Evolutionary conservation across 2,888 invertebrate species (phyloP).

Genomic region (Apoderus coryli): DNA sequence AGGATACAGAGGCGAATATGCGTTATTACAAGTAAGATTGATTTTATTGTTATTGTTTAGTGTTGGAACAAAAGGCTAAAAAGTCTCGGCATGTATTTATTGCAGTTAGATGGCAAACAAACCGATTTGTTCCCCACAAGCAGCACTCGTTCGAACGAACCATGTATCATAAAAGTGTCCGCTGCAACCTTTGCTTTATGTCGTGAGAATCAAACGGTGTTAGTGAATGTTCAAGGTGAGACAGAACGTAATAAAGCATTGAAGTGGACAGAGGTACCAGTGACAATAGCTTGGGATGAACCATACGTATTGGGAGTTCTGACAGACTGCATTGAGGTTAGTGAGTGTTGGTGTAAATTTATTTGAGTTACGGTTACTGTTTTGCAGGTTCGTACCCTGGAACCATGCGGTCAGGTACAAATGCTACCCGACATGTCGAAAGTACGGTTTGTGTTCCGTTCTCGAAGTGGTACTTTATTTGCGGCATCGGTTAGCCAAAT

Average conservation of each 20-base stretch:
- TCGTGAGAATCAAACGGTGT: conserved; percentile 74
- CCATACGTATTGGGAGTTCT: conserved; percentile 83
- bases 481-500: conserved; percentile 78
- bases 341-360: too few relatives aligned
- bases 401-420: conserved; percentile 69
- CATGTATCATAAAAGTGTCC: conserved; percentile 64
- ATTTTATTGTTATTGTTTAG: not conserved
- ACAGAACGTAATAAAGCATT: conserved; percentile 56
- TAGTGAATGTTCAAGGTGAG: conserved; percentile 62
- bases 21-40: conserved; percentile 20
- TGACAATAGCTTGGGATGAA: conserved; percentile 74
- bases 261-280: conserved; percentile 67
- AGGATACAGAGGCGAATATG: conserved; percentile 59
- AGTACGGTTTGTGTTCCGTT: conserved; percentile 56
- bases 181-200: conserved; percentile 68
- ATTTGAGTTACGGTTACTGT: conserved; percentile 5
- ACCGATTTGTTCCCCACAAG: conserved; percentile 79
- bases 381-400: conserved; percentile 59
- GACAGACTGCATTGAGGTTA: conserved; percentile 59
- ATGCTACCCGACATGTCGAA: conserved; percentile 60
- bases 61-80: not conserved
- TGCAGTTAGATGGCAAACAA: conserved; percentile 41
- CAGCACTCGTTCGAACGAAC: conserved; percentile 62
- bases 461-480: conserved; percentile 67
- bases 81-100: conserved; percentile 4